Percentiles rank a stretch among this genome's conserved stretches.
Evolutionary conservation across 1,140 invertebrate genomes (phyloP).

Genomic region (Drosophila seguyi): DNA sequence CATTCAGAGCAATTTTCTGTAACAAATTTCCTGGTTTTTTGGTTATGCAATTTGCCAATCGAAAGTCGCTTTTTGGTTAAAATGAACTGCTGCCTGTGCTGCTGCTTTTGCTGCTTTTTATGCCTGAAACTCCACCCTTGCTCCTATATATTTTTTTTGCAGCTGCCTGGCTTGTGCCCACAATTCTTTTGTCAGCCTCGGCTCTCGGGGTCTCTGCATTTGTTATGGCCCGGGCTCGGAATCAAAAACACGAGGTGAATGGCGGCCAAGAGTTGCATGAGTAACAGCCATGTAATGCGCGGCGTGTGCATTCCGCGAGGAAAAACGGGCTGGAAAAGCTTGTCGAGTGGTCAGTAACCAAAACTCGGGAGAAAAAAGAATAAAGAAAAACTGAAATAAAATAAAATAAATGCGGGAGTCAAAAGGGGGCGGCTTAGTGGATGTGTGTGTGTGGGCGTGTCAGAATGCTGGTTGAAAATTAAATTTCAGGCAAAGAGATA

Average conservation of each 20-base stretch:
- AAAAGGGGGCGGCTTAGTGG: not conserved
- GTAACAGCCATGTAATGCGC: conserved; percentile 76
- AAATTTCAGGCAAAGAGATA: conserved; percentile 40
- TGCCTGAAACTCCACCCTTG: conserved; percentile 5
- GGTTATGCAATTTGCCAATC: conserved; percentile 73
- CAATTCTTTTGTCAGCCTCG: conserved; percentile 52
- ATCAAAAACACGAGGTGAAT: conserved; percentile 48
- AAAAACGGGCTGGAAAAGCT: conserved; percentile 11
- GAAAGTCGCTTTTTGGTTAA: conserved; percentile 51
- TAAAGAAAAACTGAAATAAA: conserved; percentile 21
- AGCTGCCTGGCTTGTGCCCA: conserved; percentile 7
- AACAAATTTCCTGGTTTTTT: not conserved
- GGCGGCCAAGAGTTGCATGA: conserved; percentile 63
- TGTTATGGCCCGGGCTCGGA: conserved; percentile 44
- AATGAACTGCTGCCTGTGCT: conserved; percentile 51
- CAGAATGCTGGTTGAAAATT: conserved; percentile 54
- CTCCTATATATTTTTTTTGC: conserved; percentile 4
- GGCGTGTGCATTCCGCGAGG: not conserved
- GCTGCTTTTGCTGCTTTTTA: conserved; percentile 37
- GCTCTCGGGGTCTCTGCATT: conserved; percentile 22
- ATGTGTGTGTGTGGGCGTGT: conserved; percentile 19
- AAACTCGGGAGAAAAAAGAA: conserved; percentile 13
- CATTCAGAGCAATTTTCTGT: not conserved
- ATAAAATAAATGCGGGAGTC: conserved; percentile 13
- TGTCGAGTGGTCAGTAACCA: conserved; percentile 46